Evolutionary conservation across 2,888 invertebrate species (phyloP).

Genomic region (Carabus problematicus): DNA sequence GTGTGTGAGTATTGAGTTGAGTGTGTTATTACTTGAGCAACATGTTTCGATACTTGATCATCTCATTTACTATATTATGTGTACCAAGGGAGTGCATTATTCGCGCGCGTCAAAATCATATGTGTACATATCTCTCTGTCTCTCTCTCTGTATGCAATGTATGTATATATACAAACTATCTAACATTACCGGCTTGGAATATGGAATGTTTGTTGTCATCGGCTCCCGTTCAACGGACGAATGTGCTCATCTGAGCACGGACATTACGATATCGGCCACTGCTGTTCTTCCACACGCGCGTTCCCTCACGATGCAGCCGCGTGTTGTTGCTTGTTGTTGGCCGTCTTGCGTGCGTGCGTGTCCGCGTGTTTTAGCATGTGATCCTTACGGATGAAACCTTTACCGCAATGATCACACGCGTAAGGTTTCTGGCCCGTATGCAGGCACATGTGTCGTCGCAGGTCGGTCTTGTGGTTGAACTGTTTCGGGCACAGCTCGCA

Average conservation of each 20-base stretch:
- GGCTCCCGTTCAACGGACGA: too few species aligned
- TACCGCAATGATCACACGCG: slow-evolving; percentile 80
- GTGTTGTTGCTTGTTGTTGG: slow-evolving; percentile 46
- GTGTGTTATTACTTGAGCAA: slow-evolving; percentile 8
- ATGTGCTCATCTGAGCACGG: background rate
- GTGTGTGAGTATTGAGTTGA: slow-evolving; percentile 9
- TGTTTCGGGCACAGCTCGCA: slow-evolving; percentile 86
- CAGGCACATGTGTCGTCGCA: slow-evolving; percentile 84
- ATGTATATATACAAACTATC: too few species aligned
- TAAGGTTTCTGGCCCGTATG: slow-evolving; percentile 88
- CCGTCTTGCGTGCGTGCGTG: slow-evolving; percentile 74
- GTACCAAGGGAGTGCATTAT: too few species aligned
- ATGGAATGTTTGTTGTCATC: slow-evolving; percentile 2
- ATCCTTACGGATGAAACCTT: slow-evolving; percentile 89
- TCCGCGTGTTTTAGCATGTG: slow-evolving; percentile 89
- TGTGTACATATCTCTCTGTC: background rate
- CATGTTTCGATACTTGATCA: background rate
- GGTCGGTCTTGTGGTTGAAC: slow-evolving; percentile 90
- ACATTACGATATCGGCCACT: too few species aligned
- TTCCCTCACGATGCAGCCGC: slow-evolving; percentile 42
- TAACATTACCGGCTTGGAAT: too few species aligned
- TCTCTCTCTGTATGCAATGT: background rate
- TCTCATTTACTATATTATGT: slow-evolving; percentile 15
- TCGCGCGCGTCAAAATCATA: too few species aligned
- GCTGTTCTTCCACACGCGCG: too few species aligned